These are phyloP conservation scores for Icerya purchasi DNA, from an alignment of 2,888 invertebrate species.

Conservation along the genomic window DNA sequence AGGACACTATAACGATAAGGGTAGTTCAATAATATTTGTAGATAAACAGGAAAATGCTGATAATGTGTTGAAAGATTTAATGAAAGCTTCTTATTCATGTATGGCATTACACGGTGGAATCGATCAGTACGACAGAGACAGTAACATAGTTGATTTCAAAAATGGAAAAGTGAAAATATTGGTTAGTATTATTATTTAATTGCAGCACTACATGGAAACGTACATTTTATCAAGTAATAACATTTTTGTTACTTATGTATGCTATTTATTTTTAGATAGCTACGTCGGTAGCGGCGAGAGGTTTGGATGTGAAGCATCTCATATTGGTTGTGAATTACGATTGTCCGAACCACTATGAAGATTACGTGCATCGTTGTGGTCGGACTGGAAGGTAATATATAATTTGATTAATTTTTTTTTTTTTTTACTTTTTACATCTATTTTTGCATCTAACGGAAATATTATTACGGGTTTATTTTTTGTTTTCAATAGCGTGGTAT, in stretches of 20 bases:
- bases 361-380: slow-evolving; percentile 95
- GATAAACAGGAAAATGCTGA: slow-evolving; percentile 97
- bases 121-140: slow-evolving; percentile 97
- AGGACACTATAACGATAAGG: slow-evolving; percentile 79
- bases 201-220: too few species aligned
- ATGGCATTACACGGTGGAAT: slow-evolving; percentile 97
- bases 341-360: slow-evolving; percentile 98
- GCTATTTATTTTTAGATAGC: slow-evolving; percentile 37
- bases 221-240: too few species aligned
- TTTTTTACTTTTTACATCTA: too few species aligned
- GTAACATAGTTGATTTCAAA: slow-evolving; percentile 94
- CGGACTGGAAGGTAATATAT: slow-evolving; percentile 55
- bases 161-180: slow-evolving; percentile 75
- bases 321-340: slow-evolving; percentile 97
- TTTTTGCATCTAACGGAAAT: too few species aligned
- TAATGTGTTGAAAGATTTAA: slow-evolving; percentile 71
- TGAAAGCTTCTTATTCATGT: slow-evolving; percentile 90
- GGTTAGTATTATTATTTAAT: slow-evolving; percentile 30
- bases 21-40: slow-evolving; percentile 89
- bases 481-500: too few species aligned
- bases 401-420: too few species aligned
- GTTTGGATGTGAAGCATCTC: slow-evolving; percentile 94
- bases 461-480: too few species aligned
- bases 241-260: background rate
- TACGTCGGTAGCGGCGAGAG: slow-evolving; percentile 93